Base-by-base conservation (phyloP, 2,113 vertebrate species). In the Copsychus sechellarum region DNA sequence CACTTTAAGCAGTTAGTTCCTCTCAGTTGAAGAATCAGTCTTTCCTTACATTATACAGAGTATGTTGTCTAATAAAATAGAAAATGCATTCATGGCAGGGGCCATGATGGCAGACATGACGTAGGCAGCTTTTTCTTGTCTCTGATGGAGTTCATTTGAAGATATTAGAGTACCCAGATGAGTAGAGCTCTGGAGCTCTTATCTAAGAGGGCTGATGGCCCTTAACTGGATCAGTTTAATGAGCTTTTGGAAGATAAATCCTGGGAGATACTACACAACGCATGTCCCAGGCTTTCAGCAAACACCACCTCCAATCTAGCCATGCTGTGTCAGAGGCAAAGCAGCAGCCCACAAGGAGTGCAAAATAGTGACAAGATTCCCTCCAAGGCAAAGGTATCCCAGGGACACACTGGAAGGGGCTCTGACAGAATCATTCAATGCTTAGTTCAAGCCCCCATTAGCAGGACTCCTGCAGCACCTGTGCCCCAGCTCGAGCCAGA, bases 191-290 rank as follows among this genome's bases (percentile, higher is more conserved):
- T 51, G 80, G 74, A 88, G 81, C 60, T 94, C 83, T 96, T 78
- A 94, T 86, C 88, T 81, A 95, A 83, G 56, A 88, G 28, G 64
- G 67, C 15, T 94, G 88, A 96, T 94, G 72, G 79, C 80, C 93
- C 70, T 96, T 96, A 96, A 97, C 73, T 34, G 92, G 93, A 96
- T 94, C 80, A 85, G 57, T 93, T 92, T 96, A 96, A 97, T 77
- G 70, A 96, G 96, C 92, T 96, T 95, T 91, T 86, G 47, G 57
- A 92, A 95, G 73, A 64, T 84, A 94, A 95, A 83, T 93, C 93
- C 91, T 93, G 42, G 26, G 57, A 93, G 82, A 93, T 17, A 79
- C 72, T 86, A 81, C 22, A 89, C 61, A 50, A 72, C 3, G 57
- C 40, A 48, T 8, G 29, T 70, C 70, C 62, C 70, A 67, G 9